Conservation (phyloP, 1,140 invertebrate genomes). For the Bombus confusus region DNA sequence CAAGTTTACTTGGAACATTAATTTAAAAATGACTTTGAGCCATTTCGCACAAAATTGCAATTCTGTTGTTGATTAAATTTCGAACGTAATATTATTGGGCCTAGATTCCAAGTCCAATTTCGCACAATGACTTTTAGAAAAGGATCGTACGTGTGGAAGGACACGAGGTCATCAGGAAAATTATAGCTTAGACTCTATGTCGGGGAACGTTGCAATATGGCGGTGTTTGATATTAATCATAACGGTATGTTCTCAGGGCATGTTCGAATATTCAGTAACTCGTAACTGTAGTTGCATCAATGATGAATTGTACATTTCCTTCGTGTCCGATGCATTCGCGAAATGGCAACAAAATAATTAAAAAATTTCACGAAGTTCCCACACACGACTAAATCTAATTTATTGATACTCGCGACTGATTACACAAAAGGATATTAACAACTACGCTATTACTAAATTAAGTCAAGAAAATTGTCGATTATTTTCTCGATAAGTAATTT, state of each 20-base stretch:
- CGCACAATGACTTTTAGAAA: slow-evolving; percentile 5
- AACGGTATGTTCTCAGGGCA: slow-evolving; percentile 28
- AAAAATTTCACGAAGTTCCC: background rate
- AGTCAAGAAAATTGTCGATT: background rate
- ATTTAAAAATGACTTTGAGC: background rate
- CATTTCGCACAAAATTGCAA: background rate
- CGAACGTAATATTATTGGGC: background rate
- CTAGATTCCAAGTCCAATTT: background rate
- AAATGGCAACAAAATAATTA: background rate
- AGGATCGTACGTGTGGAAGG: background rate
- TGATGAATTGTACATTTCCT: slow-evolving; percentile 35
- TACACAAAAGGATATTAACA: background rate
- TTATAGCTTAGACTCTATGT: slow-evolving; percentile 14
- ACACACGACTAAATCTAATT: too few species aligned
- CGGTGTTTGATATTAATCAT: slow-evolving; percentile 46
- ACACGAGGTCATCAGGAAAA: slow-evolving; percentile 13
- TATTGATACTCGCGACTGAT: background rate
- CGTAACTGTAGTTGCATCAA: slow-evolving; percentile 37
- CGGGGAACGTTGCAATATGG: background rate
- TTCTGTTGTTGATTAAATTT: background rate
- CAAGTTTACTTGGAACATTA: background rate
- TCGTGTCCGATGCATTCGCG: background rate
- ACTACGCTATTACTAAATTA: background rate
- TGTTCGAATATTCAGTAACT: slow-evolving; percentile 46
- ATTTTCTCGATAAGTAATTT: background rate